These are phyloP conservation scores for roundworm (Caenorhabditis elegans) DNA, from an alignment of 1,140 invertebrate species.

Conservation along the genomic window DNA sequence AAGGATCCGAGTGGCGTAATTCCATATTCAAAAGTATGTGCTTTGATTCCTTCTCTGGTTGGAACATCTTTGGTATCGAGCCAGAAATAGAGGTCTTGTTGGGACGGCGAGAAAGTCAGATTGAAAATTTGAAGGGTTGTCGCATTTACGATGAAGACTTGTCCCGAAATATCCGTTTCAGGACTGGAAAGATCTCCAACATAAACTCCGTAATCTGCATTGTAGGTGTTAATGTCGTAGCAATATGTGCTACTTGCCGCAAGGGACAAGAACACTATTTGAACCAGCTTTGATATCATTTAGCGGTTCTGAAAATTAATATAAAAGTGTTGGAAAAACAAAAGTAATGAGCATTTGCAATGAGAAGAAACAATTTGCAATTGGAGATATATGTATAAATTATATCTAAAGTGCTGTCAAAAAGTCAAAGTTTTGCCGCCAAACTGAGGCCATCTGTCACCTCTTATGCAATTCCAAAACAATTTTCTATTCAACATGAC, in stretches of 20 bases:
- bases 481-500: conserved; percentile 33
- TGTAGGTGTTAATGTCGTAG: conserved; percentile 29
- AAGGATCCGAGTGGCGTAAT: conserved; percentile 56
- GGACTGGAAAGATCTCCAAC: conserved; percentile 44
- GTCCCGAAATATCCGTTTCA: conserved; percentile 47
- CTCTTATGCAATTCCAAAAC: conserved; percentile 28
- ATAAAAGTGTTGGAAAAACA: neutral
- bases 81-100: conserved; percentile 65
- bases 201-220: conserved; percentile 49
- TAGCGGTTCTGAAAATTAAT: neutral
- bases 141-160: conserved; percentile 57
- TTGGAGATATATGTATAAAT: too few species aligned
- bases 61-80: conserved; percentile 57
- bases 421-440: neutral
- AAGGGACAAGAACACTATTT: neutral
- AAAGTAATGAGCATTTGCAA: neutral
- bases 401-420: neutral
- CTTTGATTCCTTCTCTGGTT: conserved; percentile 59
- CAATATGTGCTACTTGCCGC: neutral
- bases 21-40: conserved; percentile 65
- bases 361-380: neutral
- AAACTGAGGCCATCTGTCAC: conserved; percentile 18
- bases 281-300: neutral
- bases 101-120: conserved; percentile 46
- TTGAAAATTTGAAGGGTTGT: conserved; percentile 56